Conservation (phyloP, 2,797 vertebrate genomes). For the Crax fasciolata region DNA sequence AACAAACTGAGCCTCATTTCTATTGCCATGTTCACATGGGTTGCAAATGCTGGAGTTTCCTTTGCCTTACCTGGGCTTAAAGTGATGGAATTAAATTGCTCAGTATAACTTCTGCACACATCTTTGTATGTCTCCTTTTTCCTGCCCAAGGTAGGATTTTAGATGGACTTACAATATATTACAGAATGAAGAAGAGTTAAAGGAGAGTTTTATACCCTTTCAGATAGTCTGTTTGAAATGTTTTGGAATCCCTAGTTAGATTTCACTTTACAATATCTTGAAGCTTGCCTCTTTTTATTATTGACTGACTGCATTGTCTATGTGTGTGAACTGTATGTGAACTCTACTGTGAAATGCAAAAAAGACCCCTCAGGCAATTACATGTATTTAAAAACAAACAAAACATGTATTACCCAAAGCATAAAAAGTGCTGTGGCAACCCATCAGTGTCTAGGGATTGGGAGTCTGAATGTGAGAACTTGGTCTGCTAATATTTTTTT, state of each 20-base stretch:
- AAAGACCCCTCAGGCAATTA: neutral
- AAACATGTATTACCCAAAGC: constrained; percentile 23
- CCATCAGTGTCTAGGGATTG: neutral
- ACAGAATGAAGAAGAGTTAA: neutral
- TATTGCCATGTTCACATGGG: neutral
- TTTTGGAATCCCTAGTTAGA: neutral
- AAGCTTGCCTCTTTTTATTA: neutral
- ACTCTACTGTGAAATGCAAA: neutral
- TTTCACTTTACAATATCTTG: neutral
- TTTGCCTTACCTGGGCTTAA: neutral
- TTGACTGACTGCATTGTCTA: neutral
- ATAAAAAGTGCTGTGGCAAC: neutral
- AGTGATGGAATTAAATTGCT: neutral
- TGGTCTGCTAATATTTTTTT: neutral
- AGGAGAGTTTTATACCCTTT: neutral
- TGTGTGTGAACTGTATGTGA: neutral
- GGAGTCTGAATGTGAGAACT: neutral
- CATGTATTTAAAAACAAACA: neutral
- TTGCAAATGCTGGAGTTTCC: neutral
- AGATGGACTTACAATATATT: neutral
- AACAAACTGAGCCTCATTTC: neutral
- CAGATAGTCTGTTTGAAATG: neutral
- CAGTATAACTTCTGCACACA: neutral
- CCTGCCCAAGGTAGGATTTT: neutral
- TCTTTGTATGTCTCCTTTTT: neutral